Evolutionary conservation across 2,888 invertebrate genomes (phyloP).

Genomic region (Zygothrica quintamaculata): DNA sequence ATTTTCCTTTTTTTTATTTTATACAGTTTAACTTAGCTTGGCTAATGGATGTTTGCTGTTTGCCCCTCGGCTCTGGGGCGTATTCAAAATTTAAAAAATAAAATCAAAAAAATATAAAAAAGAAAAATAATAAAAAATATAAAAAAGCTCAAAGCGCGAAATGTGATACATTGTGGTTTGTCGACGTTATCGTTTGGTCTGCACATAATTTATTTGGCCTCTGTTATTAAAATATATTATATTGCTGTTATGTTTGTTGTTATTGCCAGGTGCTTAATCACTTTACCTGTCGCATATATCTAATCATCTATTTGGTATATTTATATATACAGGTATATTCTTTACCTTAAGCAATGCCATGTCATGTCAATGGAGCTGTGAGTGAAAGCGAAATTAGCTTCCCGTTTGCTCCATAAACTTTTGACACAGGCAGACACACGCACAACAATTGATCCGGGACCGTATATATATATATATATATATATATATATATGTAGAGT

Average conservation of each 20-base stretch:
- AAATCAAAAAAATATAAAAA: slow-evolving; percentile 8
- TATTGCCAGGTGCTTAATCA: slow-evolving; percentile 63
- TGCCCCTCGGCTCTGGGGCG: slow-evolving; percentile 58
- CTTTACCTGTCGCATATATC: slow-evolving; percentile 64
- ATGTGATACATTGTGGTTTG: slow-evolving; percentile 68
- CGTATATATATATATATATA: slow-evolving; percentile 4
- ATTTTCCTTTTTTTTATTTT: slow-evolving; percentile 4
- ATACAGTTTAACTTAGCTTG: slow-evolving; percentile 5
- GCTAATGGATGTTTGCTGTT: slow-evolving; percentile 75
- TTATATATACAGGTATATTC: too few relatives aligned
- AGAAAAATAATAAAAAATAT: slow-evolving; percentile 20
- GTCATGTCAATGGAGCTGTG: slow-evolving; percentile 52
- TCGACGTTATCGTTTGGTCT: slow-evolving; percentile 29
- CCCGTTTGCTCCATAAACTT: slow-evolving; percentile 39
- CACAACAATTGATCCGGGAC: slow-evolving; percentile 47
- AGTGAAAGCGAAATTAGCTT: slow-evolving; percentile 70
- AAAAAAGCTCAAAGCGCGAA: slow-evolving; percentile 66
- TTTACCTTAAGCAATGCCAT: slow-evolving; percentile 54
- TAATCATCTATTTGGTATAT: too few relatives aligned
- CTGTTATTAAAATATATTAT: slow-evolving; percentile 70
- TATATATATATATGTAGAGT: too few relatives aligned
- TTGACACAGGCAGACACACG: slow-evolving; percentile 69
- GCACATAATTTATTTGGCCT: slow-evolving; percentile 65
- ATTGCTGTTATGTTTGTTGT: too few relatives aligned
- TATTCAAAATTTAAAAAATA: slow-evolving; percentile 16